These are phyloP conservation scores for Chromobotia macracanthus DNA, from an alignment of 2,797 vertebrate species.

Conservation along the genomic window DNA sequence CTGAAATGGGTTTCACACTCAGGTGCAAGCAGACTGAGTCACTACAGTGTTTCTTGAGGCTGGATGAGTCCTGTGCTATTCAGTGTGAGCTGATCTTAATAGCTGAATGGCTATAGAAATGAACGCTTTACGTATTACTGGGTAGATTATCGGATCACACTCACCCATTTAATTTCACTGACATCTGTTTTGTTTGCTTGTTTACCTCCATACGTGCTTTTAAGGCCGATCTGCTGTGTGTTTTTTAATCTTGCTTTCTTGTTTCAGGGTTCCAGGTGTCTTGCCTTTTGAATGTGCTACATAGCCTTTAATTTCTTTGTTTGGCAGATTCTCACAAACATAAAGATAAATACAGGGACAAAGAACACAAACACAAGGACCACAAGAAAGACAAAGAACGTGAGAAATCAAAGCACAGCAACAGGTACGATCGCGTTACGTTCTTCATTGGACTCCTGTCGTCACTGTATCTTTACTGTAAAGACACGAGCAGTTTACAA, in stretches of 20 bases:
- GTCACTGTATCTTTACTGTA: not conserved
- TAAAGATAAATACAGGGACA: conserved; percentile 95
- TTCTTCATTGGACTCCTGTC: not conserved
- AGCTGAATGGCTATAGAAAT: not conserved
- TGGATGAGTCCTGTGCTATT: not conserved
- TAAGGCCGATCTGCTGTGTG: not conserved
- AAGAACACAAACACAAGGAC: conserved; percentile 95
- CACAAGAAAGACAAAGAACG: conserved; percentile 97
- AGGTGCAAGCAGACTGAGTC: conserved; percentile 4
- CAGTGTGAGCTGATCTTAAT: not conserved
- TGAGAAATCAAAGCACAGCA: conserved; percentile 93
- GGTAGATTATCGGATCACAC: not conserved
- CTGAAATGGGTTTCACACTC: conserved; percentile 1
- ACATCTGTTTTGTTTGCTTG: not conserved
- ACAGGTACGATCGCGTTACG: conserved; percentile 80
- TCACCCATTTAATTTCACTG: not conserved
- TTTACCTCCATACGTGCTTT: not conserved
- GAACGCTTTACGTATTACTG: not conserved
- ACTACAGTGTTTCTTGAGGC: not conserved
- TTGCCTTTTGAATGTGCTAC: conserved; percentile 3
- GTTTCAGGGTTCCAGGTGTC: conserved; percentile 23
- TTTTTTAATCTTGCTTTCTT: conserved; percentile 2
- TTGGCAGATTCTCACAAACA: conserved; percentile 92
- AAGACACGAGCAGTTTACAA: conserved; percentile 17
- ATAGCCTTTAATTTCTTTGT: conserved; percentile 27